phyloP scores from a whole-genome alignment of 1,140 invertebrate genomes.

The Drosophila takahashii region DNA sequence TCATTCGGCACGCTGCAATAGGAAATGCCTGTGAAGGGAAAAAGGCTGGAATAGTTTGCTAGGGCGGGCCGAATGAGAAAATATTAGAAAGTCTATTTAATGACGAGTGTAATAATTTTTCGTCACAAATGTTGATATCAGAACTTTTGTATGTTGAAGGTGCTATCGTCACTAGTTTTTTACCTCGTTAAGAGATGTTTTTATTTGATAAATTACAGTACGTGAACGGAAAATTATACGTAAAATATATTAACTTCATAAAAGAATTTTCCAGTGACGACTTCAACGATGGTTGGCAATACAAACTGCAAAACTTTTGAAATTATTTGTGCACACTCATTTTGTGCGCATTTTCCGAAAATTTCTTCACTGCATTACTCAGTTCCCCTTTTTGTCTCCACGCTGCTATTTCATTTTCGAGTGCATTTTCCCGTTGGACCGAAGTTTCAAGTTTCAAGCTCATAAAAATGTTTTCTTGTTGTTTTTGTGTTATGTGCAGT shows the following conservation, averaged over 20 bases:
- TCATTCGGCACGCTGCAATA: no score
- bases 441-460: slow-evolving; percentile 78
- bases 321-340: slow-evolving; percentile 78
- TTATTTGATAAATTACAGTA: slow-evolving; percentile 47
- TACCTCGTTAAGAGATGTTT: no score
- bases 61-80: no score
- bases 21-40: no score
- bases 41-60: no score
- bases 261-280: slow-evolving; percentile 39
- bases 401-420: slow-evolving; percentile 48
- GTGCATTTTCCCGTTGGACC: slow-evolving; percentile 72
- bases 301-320: slow-evolving; percentile 69
- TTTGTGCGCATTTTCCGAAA: slow-evolving; percentile 68
- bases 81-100: no score
- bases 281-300: slow-evolving; percentile 39
- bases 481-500: slow-evolving; percentile 27
- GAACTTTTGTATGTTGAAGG: no score
- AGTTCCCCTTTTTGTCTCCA: slow-evolving; percentile 22
- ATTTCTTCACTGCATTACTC: slow-evolving; percentile 47
- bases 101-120: no score
- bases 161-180: no score
- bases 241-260: slow-evolving; percentile 72
- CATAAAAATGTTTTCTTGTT: slow-evolving; percentile 71
- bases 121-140: no score
- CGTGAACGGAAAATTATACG: slow-evolving; percentile 53